These are phyloP conservation scores for Anodontia alba DNA, from an alignment of 2,888 invertebrate genomes.

Conservation along the genomic window DNA sequence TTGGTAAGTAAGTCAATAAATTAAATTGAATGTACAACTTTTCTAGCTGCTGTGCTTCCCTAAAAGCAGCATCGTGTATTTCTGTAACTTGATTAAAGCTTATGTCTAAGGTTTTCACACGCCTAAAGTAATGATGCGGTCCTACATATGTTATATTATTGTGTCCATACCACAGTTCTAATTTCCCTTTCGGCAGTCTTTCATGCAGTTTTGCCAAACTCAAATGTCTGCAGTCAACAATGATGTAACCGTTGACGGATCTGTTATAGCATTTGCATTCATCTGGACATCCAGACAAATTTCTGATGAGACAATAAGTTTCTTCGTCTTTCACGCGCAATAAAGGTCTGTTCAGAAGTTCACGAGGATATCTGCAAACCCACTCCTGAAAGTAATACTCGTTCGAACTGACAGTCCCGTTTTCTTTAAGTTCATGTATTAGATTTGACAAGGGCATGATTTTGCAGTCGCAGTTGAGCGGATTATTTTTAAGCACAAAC, in stretches of 20 bases:
- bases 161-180: slow-evolving; percentile 65
- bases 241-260: slow-evolving; percentile 27
- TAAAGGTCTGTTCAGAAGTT: slow-evolving; percentile 37
- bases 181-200: slow-evolving; percentile 38
- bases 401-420: slow-evolving; percentile 20
- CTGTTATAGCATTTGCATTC: slow-evolving; percentile 55
- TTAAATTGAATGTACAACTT: slow-evolving; percentile 31
- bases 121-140: background rate
- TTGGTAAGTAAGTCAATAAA: slow-evolving; percentile 31
- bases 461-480: slow-evolving; percentile 49
- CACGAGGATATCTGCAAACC: slow-evolving; percentile 52
- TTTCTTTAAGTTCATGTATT: slow-evolving; percentile 2
- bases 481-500: slow-evolving; percentile 47
- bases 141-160: slow-evolving; percentile 54
- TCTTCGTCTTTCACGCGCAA: slow-evolving; percentile 36
- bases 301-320: slow-evolving; percentile 24
- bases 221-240: slow-evolving; percentile 60
- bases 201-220: slow-evolving; percentile 34
- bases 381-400: slow-evolving; percentile 61
- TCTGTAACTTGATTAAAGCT: slow-evolving; percentile 2
- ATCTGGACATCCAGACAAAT: slow-evolving; percentile 41
- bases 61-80: slow-evolving; percentile 3
- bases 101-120: slow-evolving; percentile 23
- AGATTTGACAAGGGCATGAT: slow-evolving; percentile 46
- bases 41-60: background rate